Conservation (phyloP, 1,140 invertebrate genomes). For the Heterodera carotae region DNA sequence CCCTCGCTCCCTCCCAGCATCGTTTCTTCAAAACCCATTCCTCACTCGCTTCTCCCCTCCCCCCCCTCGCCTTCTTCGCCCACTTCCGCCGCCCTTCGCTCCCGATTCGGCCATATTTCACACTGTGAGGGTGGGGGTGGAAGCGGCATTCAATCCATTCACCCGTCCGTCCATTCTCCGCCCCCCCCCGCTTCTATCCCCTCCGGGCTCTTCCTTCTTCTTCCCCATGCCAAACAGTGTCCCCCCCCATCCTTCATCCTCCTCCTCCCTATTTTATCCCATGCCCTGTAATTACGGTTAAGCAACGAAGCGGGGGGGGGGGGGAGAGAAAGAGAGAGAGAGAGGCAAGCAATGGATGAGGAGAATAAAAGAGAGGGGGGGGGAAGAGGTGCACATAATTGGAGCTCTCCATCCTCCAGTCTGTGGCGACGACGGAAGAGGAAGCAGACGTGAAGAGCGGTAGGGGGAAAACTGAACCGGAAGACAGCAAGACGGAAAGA, state of each 20-base stretch:
- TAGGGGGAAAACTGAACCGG: slow-evolving; percentile 6
- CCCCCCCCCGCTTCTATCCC: background rate
- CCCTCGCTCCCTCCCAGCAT: background rate
- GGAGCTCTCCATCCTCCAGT: background rate
- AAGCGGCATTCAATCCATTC: background rate
- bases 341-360: background rate
- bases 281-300: slow-evolving; percentile 33
- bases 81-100: slow-evolving; percentile 8
- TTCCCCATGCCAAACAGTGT: background rate
- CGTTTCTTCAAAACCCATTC: background rate
- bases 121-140: slow-evolving; percentile 3
- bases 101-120: slow-evolving; percentile 33
- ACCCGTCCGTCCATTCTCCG: background rate
- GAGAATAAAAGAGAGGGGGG: background rate
- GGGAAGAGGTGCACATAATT: background rate
- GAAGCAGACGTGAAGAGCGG: background rate
- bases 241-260: background rate
- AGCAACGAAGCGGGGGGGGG: slow-evolving; percentile 5
- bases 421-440: background rate
- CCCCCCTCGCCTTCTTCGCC: background rate
- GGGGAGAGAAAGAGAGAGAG: background rate
- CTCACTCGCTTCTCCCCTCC: background rate
- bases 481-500: background rate
- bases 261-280: no score
- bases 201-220: background rate